Conservation (phyloP, 2,113 vertebrate genomes). For the Psittacula cyanocephala region DNA sequence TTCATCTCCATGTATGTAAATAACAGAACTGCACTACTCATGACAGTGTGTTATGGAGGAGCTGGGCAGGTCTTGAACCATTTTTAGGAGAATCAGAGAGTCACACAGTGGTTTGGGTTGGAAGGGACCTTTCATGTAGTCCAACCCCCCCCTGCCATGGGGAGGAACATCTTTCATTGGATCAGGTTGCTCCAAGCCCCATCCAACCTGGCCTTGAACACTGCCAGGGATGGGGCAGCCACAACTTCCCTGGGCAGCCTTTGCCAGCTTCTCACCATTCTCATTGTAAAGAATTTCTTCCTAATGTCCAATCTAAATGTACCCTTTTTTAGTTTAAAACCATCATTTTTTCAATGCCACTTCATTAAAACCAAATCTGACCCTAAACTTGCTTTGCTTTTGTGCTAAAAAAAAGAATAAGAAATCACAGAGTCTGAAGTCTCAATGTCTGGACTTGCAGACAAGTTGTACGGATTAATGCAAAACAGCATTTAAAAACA, state of each 20-base stretch:
- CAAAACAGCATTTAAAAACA: background rate
- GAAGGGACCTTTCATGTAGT: background rate
- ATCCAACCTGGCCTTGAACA: background rate
- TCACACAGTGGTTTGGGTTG: background rate
- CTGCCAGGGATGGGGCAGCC: background rate
- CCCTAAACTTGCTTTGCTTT: background rate
- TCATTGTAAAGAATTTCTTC: background rate
- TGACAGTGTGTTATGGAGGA: background rate
- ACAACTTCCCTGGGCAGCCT: background rate
- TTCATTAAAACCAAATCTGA: background rate
- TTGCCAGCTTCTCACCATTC: background rate
- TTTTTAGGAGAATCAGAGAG: background rate
- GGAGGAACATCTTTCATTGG: background rate
- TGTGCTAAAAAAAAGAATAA: background rate
- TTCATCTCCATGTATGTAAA: background rate
- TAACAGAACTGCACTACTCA: background rate
- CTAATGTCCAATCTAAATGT: background rate
- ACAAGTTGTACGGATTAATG: background rate
- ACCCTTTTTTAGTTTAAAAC: background rate
- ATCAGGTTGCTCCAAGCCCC: background rate
- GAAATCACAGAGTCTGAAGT: background rate
- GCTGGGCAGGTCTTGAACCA: background rate
- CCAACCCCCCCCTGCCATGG: fast-evolving
- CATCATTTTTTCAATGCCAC: background rate
- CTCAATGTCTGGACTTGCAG: background rate